Base-by-base conservation (phyloP, 2,113 vertebrate genomes). In the Pithys albifrons region DNA sequence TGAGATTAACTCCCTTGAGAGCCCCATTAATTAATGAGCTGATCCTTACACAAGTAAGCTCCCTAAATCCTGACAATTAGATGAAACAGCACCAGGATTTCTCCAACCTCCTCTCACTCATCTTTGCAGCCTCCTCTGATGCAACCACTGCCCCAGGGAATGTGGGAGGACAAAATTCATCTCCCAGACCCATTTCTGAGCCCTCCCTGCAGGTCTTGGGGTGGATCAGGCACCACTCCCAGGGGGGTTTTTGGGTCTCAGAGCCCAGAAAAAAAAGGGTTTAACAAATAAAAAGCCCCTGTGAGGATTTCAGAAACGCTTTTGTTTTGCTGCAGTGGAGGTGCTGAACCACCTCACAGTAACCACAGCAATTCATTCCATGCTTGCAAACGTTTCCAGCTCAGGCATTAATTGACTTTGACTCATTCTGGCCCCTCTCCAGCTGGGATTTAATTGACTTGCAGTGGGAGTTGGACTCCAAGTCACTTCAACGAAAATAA, bases 401-500 rank as follows among this genome's bases (percentile, higher is more conserved):
- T 48, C 65, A 92, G 88, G 66, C 70, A 76, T 94, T 94, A 94
- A 94, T 93, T 96, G 90, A 91, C 81, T 93, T 97, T 96, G 95
- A 96, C 93, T 96, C 91, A 94, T 69, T 92, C 51, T 84, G 96
- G 95, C 88, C 66, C 58, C 1, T 16, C 45, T 49, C 93, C 96
- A 97, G 71, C 25, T 7, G 24, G 9, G 0, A 84, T 85, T 95
- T 96, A 96, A 96, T 96, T 93, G 93, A 95, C 88, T 96, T 93
- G 8, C 92, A 95, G 95, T 95, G 70, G 96, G 96, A 97, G 96
- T 81, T 92, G 89, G 69, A 93, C 20, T 43, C 41, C 76, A 89
- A 96, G 86, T 92, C 88, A 93, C 82, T 97, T 91, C 78, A 87
- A 58, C 92, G 78, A 72, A 96, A 96, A 93, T 92, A 96, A 96